Evolutionary conservation across 1,140 invertebrate species (phyloP).

Genomic region (Trissolcus basalis): DNA sequence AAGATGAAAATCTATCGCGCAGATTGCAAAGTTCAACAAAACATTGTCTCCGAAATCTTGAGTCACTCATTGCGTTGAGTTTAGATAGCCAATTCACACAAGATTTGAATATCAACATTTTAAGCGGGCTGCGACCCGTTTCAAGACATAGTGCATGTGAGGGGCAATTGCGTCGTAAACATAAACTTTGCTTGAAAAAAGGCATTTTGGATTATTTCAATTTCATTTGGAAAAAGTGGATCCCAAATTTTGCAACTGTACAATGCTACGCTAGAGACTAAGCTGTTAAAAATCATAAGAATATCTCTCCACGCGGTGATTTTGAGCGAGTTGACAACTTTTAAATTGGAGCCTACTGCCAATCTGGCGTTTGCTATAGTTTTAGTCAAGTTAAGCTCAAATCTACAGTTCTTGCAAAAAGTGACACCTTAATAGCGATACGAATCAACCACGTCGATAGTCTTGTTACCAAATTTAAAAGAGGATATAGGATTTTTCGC

Average conservation of each 20-base stretch:
- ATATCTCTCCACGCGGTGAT: constrained; percentile 7
- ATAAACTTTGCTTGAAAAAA: not conserved
- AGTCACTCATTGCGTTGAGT: not conserved
- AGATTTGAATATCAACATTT: not conserved
- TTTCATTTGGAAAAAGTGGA: not conserved
- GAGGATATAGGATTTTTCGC: not conserved
- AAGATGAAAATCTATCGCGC: not conserved
- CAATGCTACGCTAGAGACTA: not conserved
- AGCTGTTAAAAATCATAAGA: not conserved
- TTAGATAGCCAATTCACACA: constrained; percentile 3
- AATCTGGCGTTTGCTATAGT: not conserved
- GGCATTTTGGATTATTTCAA: not conserved
- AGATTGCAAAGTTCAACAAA: constrained; percentile 4
- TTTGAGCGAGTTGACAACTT: constrained; percentile 7
- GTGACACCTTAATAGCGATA: constrained; percentile 6
- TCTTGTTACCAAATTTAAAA: not conserved
- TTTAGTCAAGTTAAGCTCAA: not conserved
- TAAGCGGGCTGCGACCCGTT: not conserved
- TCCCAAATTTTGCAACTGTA: not conserved
- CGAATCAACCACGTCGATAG: constrained; percentile 8
- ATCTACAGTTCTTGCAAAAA: not conserved
- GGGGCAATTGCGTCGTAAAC: not conserved
- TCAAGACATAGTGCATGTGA: not conserved
- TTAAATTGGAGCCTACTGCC: not conserved
- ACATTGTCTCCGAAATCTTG: constrained; percentile 3